Evolutionary conservation across 2,888 invertebrate species (phyloP).

Genomic region (Parochlus steinenii): DNA sequence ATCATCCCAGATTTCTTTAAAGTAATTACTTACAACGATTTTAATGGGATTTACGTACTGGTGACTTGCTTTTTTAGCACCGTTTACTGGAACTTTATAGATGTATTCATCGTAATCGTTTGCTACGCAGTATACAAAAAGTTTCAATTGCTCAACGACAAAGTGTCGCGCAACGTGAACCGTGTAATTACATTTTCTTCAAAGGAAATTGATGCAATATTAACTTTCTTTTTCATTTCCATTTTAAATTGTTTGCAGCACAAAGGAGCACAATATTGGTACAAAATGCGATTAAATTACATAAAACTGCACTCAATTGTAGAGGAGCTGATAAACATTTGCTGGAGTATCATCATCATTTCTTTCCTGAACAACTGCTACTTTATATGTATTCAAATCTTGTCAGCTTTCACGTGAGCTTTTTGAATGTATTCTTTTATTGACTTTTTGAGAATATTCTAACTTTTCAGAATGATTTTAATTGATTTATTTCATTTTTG

Average conservation of each 20-base stretch:
- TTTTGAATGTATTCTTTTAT: not conserved
- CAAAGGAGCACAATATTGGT: slow-evolving; percentile 1
- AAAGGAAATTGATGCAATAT: too few species aligned
- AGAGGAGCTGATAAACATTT: slow-evolving; percentile 1
- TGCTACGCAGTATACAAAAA: not conserved
- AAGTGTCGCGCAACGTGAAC: not conserved
- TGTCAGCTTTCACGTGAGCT: slow-evolving; percentile 9
- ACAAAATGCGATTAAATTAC: slow-evolving; percentile 5
- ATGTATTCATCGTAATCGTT: slow-evolving; percentile 5
- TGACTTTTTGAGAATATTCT: not conserved
- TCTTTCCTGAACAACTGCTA: slow-evolving; percentile 8
- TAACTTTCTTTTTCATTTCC: too few species aligned
- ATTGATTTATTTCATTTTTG: not conserved
- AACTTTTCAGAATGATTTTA: not conserved
- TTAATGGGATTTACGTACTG: slow-evolving; percentile 1
- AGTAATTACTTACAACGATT: slow-evolving; percentile 1
- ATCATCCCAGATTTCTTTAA: slow-evolving; percentile 6
- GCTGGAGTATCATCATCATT: slow-evolving; percentile 1
- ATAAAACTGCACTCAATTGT: not conserved
- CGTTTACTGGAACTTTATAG: slow-evolving; percentile 4
- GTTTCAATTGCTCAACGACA: slow-evolving; percentile 2
- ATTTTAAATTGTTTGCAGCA: too few species aligned
- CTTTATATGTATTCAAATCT: slow-evolving; percentile 7
- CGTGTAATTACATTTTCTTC: not conserved
- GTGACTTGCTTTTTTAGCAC: slow-evolving; percentile 5